Evolutionary conservation across 2,888 invertebrate genomes (phyloP), one percentile per base, ranked within the genome.

Genomic region (Thereva nobilitata): DNA sequence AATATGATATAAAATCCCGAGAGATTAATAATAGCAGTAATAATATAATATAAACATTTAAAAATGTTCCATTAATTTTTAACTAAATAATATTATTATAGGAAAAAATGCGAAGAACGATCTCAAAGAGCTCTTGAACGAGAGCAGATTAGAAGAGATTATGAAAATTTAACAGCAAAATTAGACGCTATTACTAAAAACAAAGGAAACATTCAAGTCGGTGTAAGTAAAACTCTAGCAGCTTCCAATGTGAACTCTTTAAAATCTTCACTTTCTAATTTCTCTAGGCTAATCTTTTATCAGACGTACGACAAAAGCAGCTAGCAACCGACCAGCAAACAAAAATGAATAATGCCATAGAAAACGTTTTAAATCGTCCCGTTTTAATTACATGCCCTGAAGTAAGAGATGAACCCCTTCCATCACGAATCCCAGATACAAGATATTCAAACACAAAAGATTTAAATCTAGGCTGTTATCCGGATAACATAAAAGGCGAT

Each of bases 281-380:
- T 44, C 57, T 68, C 6, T 23, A 79, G 79, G 73, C 79, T 1
- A 77, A 81, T 70, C 80, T 83, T 59, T 78, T 82, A 76, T 75
- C 81, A 0, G 80, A 81, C 23, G 78, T 79, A 52, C 78, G 84
- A 9, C 77, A 81, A 67, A 79, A 79, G 12, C 82, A 84, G 70
- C 72, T 76, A 37, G 79, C 82, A 45, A 72, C 74, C 7, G 78
- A 80, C 12, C 81, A 80, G 50, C 85, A 86, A 71, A 77, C 79
- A 57, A 81, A 81, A 68, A 80, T 86, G 75, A 85, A 86, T 71
- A 79, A 82, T 47, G 83, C 81, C 0, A 79, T 85, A 69, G 83
- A 84, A 70, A 80, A 81, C 70, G 72, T 80, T 66, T 69, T 80
- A 3, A 70, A 74, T 65, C 74, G 76, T n/a, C 78, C 79, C 3